Conservation (phyloP, 35 echinoderm and acorn worm genomes). For the Apostichopus japonicus region DNA sequence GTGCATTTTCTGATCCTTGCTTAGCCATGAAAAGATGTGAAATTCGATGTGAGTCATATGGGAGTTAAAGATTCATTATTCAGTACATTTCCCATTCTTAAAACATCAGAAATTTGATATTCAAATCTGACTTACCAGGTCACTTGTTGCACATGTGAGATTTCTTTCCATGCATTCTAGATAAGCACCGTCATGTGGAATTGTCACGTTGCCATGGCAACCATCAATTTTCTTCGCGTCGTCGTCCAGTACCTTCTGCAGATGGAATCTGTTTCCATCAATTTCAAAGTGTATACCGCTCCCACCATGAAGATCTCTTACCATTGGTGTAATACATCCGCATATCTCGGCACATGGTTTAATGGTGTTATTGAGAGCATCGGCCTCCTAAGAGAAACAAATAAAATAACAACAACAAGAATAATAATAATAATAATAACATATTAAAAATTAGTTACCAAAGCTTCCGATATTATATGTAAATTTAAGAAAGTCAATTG, state of each 20-base stretch:
- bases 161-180: background rate
- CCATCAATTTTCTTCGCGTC: background rate
- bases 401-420: too few relatives aligned
- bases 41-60: too few relatives aligned
- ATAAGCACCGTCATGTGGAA: background rate
- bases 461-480: too few relatives aligned
- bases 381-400: background rate
- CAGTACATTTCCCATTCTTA: too few relatives aligned
- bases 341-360: background rate
- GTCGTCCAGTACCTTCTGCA: slow-evolving; percentile 17
- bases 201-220: background rate
- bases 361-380: background rate
- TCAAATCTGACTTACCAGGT: background rate
- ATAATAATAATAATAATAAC: too few relatives aligned
- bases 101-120: too few relatives aligned
- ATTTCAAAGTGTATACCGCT: slow-evolving; percentile 13
- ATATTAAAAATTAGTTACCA: too few relatives aligned
- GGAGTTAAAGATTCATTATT: too few relatives aligned
- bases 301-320: background rate
- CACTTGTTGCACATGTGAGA: background rate
- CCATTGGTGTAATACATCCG: slow-evolving; percentile 7
- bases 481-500: too few relatives aligned
- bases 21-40: too few relatives aligned
- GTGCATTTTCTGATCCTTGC: too few relatives aligned
- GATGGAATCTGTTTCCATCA: slow-evolving; percentile 30